Percentiles rank a stretch among this genome's conserved stretches.
Conservation (phyloP, 2,797 vertebrate genomes). For the Iguana delicatissima region DNA sequence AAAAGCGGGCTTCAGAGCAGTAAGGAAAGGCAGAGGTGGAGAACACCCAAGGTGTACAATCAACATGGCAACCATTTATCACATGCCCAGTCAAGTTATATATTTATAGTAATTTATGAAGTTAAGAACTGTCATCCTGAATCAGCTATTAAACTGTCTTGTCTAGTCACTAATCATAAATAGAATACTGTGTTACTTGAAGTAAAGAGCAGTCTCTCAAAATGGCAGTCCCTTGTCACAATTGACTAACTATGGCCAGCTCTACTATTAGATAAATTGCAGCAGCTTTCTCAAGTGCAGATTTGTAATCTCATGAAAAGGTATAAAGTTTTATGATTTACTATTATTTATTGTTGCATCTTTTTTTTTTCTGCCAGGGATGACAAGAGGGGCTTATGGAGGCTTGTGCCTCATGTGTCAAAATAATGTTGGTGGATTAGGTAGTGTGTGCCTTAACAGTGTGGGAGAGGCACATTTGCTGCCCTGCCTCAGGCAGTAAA, state of each 20-base stretch:
- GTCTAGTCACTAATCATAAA: not conserved
- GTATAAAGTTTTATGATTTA: not conserved
- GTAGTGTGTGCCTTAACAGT: not conserved
- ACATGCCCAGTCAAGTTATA: slow-evolving; percentile 40
- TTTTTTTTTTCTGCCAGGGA: not conserved
- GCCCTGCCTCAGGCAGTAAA: not conserved
- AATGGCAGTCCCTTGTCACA: not conserved
- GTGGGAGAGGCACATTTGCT: no score
- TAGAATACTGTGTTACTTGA: not conserved
- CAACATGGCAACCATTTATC: slow-evolving; percentile 24
- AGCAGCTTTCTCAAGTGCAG: not conserved
- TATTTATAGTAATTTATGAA: slow-evolving; percentile 31
- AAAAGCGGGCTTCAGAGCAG: not conserved
- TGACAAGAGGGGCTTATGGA: not conserved
- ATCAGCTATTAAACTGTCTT: slow-evolving; percentile 28
- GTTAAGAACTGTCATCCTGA: slow-evolving; percentile 26
- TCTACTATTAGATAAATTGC: not conserved
- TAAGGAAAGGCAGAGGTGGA: slow-evolving; percentile 15
- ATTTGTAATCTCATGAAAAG: not conserved
- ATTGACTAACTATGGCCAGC: not conserved
- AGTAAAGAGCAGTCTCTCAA: not conserved
- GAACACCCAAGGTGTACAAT: slow-evolving; percentile 27
- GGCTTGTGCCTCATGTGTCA: not conserved
- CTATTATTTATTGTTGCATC: not conserved
- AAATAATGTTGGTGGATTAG: not conserved